Evolutionary conservation across 2,113 vertebrate species (phyloP).

Genomic region (Oplegnathus fasciatus): DNA sequence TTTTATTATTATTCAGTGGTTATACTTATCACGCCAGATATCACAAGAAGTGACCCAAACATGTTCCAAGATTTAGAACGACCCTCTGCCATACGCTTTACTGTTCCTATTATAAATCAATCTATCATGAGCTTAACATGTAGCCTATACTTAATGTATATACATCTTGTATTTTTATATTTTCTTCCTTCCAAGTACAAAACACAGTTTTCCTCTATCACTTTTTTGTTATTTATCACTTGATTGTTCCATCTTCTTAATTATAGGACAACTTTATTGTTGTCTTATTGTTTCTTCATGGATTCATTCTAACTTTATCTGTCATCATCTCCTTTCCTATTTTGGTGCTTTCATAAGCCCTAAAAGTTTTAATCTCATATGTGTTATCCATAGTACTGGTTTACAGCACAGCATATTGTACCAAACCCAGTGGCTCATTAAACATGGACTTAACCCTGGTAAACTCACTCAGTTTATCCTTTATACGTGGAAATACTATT

Average conservation of each 20-base stretch:
- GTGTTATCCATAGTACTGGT: background rate
- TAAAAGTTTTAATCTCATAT: no score
- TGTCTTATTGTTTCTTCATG: background rate
- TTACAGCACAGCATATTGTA: background rate
- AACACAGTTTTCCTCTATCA: no score
- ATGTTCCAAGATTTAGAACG: background rate
- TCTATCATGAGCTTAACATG: background rate
- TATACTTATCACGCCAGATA: background rate
- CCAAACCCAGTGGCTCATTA: background rate
- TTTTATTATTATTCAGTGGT: background rate
- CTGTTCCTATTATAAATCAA: background rate
- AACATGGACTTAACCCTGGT: background rate
- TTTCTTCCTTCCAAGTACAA: background rate
- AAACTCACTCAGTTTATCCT: no score
- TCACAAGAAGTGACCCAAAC: no score
- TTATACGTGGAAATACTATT: no score
- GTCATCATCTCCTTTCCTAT: background rate
- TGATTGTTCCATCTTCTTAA: no score
- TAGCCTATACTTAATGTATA: background rate
- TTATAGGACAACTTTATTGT: no score
- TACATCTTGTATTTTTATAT: background rate
- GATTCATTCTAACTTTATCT: background rate
- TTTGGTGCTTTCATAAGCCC: background rate
- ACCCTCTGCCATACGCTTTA: background rate
- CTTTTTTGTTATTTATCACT: background rate